phyloP scores from a whole-genome alignment of 2,888 invertebrate genomes.

The Unio delphinus region DNA sequence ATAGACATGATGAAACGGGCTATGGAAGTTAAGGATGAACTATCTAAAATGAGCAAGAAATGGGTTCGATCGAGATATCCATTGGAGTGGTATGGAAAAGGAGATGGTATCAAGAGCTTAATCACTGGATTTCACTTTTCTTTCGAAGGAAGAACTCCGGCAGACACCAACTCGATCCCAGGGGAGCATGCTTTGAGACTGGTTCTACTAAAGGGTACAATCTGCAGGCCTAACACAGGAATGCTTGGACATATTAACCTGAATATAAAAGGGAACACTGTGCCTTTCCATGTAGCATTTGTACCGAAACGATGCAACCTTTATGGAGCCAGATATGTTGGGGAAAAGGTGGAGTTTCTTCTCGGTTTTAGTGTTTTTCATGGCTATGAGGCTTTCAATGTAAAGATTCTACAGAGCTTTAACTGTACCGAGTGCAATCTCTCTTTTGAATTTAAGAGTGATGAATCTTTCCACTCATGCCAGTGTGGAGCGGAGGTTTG shows the following conservation, averaged over 20 bases:
- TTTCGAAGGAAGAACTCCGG: too few species aligned
- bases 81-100: constrained; percentile 33
- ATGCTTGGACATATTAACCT: constrained; percentile 21
- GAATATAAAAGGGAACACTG: constrained; percentile 19
- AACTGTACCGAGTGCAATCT: constrained; percentile 17
- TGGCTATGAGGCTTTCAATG: constrained; percentile 33
- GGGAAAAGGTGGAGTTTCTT: constrained; percentile 22
- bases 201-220: constrained; percentile 21
- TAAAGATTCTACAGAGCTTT: constrained; percentile 15
- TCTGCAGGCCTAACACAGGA: constrained; percentile 27
- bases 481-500: constrained; percentile 14
- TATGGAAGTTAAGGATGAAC: constrained; percentile 15
- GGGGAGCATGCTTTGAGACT: constrained; percentile 2
- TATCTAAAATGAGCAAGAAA: constrained; percentile 16
- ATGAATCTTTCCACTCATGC: constrained; percentile 7
- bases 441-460: constrained; percentile 20
- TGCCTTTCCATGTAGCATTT: constrained; percentile 13
- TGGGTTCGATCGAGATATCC: constrained; percentile 24
- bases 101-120: constrained; percentile 20
- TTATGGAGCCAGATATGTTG: constrained; percentile 17
- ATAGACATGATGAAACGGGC: constrained; percentile 22
- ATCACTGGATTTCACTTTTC: constrained; percentile 12
- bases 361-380: constrained; percentile 24
- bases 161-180: too few species aligned
- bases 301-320: constrained; percentile 19